Evolutionary conservation across 2,797 vertebrate species (phyloP).

Genomic region (Vespertilio murinus): DNA sequence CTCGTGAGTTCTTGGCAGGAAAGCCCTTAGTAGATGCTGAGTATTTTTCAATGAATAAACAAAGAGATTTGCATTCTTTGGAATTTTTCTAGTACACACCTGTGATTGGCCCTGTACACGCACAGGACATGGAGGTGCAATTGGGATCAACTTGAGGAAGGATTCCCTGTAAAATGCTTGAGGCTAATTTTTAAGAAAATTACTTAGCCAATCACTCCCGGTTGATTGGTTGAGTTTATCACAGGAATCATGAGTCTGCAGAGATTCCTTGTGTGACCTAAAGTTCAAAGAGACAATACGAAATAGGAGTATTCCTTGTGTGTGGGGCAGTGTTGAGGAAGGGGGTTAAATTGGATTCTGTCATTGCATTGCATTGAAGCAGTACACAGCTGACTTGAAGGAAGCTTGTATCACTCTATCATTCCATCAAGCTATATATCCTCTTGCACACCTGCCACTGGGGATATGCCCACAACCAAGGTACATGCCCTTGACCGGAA

Average conservation of each 20-base stretch:
- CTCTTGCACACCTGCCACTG: too few species aligned
- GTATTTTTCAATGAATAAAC: neutral
- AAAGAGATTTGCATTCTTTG: neutral
- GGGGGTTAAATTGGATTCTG: neutral
- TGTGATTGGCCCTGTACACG: neutral
- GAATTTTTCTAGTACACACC: neutral
- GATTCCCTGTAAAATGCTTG: neutral
- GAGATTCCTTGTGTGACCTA: neutral
- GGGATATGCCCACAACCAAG: too few species aligned
- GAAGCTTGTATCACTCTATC: neutral
- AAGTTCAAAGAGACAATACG: neutral
- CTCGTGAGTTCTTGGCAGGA: neutral
- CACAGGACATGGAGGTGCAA: neutral
- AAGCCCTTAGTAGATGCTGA: neutral
- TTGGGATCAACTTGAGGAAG: neutral
- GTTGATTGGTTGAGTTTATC: neutral
- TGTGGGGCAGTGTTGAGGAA: neutral
- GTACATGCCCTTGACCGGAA: too few species aligned
- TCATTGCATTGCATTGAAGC: neutral
- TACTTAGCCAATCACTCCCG: neutral
- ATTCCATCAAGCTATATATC: neutral
- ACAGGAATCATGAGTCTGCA: neutral
- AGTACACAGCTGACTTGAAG: neutral
- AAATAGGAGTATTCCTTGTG: neutral
- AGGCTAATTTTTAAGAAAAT: conserved; percentile 10